Evolutionary conservation across 1,140 invertebrate species (phyloP).

Genomic region (Drosophila novamexicana): DNA sequence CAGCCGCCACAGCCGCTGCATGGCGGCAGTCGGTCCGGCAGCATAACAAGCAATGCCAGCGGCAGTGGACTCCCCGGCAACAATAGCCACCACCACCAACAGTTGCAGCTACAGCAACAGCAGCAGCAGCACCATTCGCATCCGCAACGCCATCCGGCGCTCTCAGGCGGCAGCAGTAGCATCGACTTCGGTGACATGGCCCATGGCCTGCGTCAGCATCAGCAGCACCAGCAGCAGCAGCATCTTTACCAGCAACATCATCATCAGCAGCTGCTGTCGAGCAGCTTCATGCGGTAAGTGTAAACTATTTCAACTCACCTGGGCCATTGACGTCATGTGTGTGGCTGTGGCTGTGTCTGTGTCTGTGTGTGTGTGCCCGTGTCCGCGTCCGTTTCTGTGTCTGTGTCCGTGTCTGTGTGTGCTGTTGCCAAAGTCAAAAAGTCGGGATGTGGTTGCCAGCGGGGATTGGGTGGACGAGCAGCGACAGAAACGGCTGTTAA

Average conservation of each 20-base stretch:
- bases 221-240: slow-evolving; percentile 76
- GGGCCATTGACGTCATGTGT: slow-evolving; percentile 57
- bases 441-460: background rate
- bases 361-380: too few relatives aligned
- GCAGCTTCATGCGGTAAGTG: slow-evolving; percentile 80
- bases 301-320: slow-evolving; percentile 56
- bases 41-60: slow-evolving; percentile 74
- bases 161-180: slow-evolving; percentile 67
- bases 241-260: slow-evolving; percentile 67
- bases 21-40: slow-evolving; percentile 76
- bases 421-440: background rate
- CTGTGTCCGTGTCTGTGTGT: too few relatives aligned
- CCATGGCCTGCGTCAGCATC: slow-evolving; percentile 76
- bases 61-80: slow-evolving; percentile 41
- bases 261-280: slow-evolving; percentile 53
- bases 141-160: slow-evolving; percentile 62
- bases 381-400: too few relatives aligned
- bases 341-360: too few relatives aligned
- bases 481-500: slow-evolving; percentile 38
- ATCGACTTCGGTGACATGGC: slow-evolving; percentile 83
- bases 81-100: slow-evolving; percentile 52
- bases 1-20: slow-evolving; percentile 40
- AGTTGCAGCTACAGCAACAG: slow-evolving; percentile 38
- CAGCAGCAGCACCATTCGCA: slow-evolving; percentile 41
- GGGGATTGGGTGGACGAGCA: background rate